These are phyloP conservation scores for Trichopoda pennipes DNA, from an alignment of 2,888 invertebrate genomes.

Conservation along the genomic window DNA sequence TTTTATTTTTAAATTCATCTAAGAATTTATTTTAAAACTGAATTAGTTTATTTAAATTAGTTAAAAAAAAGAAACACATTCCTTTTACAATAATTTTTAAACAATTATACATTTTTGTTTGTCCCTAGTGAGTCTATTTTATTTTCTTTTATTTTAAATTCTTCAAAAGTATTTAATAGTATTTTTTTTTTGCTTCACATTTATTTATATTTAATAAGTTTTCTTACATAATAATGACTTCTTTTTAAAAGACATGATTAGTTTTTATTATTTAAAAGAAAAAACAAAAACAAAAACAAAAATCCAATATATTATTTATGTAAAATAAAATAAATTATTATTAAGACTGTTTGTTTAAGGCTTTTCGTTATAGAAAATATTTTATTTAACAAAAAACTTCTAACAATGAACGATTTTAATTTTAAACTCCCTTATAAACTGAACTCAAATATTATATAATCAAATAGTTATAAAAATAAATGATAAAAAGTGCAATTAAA, in stretches of 20 bases:
- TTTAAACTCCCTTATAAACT: neutral
- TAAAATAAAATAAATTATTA: slow-evolving; percentile 11
- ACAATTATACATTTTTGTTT: slow-evolving; percentile 3
- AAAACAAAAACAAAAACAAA: no score
- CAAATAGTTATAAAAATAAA: slow-evolving; percentile 1
- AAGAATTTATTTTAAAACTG: no score
- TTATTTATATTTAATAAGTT: slow-evolving; percentile 38
- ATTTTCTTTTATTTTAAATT: slow-evolving; percentile 16
- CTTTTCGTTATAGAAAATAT: slow-evolving; percentile 68
- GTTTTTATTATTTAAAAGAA: slow-evolving; percentile 51
- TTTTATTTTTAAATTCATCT: no score
- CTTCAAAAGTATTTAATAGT: slow-evolving; percentile 60
- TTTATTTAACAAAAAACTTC: slow-evolving; percentile 23
- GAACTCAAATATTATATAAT: slow-evolving; percentile 35
- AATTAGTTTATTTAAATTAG: neutral
- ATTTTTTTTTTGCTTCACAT: slow-evolving; percentile 40
- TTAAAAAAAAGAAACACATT: slow-evolving; percentile 35
- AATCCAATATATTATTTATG: slow-evolving; percentile 39
- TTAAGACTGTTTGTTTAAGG: slow-evolving; percentile 39
- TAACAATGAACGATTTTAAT: slow-evolving; percentile 12
- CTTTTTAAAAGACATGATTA: slow-evolving; percentile 64
- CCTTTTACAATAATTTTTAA: slow-evolving; percentile 30
- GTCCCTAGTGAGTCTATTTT: slow-evolving; percentile 46
- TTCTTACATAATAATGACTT: slow-evolving; percentile 25
- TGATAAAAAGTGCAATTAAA: slow-evolving; percentile 57